These are phyloP conservation scores for Drosophila burlai DNA, from an alignment of 1,140 invertebrate species.

Conservation along the genomic window DNA sequence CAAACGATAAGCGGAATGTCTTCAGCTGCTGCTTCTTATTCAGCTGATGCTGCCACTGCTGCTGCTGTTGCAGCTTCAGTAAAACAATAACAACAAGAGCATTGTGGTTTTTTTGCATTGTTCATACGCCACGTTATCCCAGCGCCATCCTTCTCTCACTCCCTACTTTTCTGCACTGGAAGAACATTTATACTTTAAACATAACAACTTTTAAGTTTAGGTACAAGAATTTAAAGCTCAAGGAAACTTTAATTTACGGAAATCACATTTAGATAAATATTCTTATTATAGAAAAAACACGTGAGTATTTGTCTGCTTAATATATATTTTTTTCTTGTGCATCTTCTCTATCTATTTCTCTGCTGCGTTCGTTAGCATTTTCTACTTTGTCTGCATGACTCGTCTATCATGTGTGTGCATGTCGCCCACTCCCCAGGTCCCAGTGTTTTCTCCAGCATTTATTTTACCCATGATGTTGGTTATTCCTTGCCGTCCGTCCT, in stretches of 20 bases:
- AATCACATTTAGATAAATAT: not conserved
- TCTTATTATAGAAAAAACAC: not conserved
- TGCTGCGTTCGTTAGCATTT: slow-evolving; percentile 57
- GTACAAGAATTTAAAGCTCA: not conserved
- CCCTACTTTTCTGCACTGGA: not conserved
- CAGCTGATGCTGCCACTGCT: slow-evolving; percentile 31
- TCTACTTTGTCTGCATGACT: slow-evolving; percentile 52
- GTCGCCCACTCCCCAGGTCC: not conserved
- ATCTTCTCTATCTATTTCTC: slow-evolving; percentile 10
- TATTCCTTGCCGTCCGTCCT: slow-evolving; percentile 48
- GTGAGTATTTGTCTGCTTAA: not conserved
- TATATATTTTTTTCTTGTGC: slow-evolving; percentile 1
- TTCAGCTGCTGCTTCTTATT: slow-evolving; percentile 45
- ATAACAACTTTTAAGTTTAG: not conserved
- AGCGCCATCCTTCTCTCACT: slow-evolving; percentile 8
- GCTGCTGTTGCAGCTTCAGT: slow-evolving; percentile 30
- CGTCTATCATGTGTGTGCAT: slow-evolving; percentile 35
- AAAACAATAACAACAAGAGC: slow-evolving; percentile 76
- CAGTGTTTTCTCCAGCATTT: slow-evolving; percentile 73
- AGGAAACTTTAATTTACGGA: not conserved
- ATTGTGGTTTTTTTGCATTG: slow-evolving; percentile 74
- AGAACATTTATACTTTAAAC: not conserved
- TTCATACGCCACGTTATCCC: slow-evolving; percentile 76
- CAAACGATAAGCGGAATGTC: slow-evolving; percentile 63
- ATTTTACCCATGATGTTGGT: slow-evolving; percentile 69